These are phyloP conservation scores for Melolontha melolontha DNA, from an alignment of 2,888 invertebrate genomes.

Conservation along the genomic window DNA sequence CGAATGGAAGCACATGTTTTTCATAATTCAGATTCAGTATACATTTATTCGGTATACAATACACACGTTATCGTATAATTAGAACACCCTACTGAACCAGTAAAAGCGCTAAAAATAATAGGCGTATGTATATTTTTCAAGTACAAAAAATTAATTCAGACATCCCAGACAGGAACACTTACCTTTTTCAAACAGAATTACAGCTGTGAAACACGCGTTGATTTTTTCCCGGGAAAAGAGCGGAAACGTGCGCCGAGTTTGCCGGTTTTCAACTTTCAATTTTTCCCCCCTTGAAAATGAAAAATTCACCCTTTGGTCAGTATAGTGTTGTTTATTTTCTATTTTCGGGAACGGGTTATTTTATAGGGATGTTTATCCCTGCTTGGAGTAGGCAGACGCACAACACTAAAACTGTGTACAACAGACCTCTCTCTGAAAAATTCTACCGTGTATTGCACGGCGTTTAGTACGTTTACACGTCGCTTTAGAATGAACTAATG, in stretches of 20 bases:
- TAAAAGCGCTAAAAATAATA: constrained; percentile 37
- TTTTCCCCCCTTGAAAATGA: constrained; percentile 5
- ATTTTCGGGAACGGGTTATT: constrained; percentile 6
- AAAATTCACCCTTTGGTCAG: constrained; percentile 3
- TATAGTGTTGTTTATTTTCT: background rate
- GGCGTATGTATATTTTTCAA: constrained; percentile 4
- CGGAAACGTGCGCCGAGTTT: constrained; percentile 15
- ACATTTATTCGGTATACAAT: constrained; percentile 6
- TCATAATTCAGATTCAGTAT: constrained; percentile 7
- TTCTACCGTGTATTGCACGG: constrained; percentile 40
- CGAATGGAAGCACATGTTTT: constrained; percentile 31
- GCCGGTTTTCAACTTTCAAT: constrained; percentile 2
- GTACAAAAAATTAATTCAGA: background rate
- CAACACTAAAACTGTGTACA: constrained; percentile 41
- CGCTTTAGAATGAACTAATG: constrained; percentile 3
- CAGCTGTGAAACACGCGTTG: constrained; percentile 7
- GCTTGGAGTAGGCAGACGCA: constrained; percentile 42
- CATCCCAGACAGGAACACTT: background rate
- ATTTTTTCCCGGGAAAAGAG: constrained; percentile 25
- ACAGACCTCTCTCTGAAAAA: constrained; percentile 39
- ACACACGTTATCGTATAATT: constrained; percentile 27
- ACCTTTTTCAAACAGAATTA: constrained; percentile 11
- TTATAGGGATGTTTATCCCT: constrained; percentile 41
- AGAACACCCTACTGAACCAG: constrained; percentile 38
- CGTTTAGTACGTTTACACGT: constrained; percentile 32